Percentiles rank a stretch among this genome's conserved stretches.
Conservation (phyloP, 2,888 invertebrate species). For the Proisotoma minuta region DNA sequence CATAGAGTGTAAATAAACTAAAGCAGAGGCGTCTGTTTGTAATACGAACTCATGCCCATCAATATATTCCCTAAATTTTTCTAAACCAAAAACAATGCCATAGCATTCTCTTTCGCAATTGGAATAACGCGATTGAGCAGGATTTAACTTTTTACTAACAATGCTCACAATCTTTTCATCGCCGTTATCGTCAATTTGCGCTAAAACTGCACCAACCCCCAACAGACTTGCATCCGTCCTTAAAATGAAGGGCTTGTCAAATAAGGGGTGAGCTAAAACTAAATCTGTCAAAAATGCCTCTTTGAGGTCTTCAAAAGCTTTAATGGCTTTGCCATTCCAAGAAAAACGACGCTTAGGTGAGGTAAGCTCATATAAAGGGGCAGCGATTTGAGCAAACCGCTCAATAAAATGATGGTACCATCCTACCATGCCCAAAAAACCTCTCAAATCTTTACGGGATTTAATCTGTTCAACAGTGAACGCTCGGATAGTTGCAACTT, state of each 20-base stretch:
- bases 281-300: constrained; percentile 12
- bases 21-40: constrained; percentile 2
- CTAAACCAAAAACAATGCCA: constrained; percentile 8
- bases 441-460: constrained; percentile 18
- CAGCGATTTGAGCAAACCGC: constrained; percentile 22
- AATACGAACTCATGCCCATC: constrained; percentile 11
- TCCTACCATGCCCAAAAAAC: constrained; percentile 25
- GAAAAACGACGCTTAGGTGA: constrained; percentile 26
- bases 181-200: neutral
- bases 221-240: constrained; percentile 8
- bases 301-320: constrained; percentile 27
- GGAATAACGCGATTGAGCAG: constrained; percentile 9
- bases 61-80: constrained; percentile 17
- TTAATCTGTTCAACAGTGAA: constrained; percentile 31
- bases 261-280: constrained; percentile 7
- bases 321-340: constrained; percentile 19
- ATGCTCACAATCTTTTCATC: neutral
- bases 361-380: constrained; percentile 18
- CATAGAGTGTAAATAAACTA: constrained; percentile 15
- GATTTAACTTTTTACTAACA: constrained; percentile 3
- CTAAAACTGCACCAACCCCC: constrained; percentile 10
- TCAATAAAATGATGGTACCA: constrained; percentile 40
- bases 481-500: constrained; percentile 38
- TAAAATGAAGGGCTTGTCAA: constrained; percentile 11
- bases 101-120: constrained; percentile 17